These are phyloP conservation scores for Drosophila stalkeri DNA, from an alignment of 2,888 invertebrate species.

Conservation along the genomic window DNA sequence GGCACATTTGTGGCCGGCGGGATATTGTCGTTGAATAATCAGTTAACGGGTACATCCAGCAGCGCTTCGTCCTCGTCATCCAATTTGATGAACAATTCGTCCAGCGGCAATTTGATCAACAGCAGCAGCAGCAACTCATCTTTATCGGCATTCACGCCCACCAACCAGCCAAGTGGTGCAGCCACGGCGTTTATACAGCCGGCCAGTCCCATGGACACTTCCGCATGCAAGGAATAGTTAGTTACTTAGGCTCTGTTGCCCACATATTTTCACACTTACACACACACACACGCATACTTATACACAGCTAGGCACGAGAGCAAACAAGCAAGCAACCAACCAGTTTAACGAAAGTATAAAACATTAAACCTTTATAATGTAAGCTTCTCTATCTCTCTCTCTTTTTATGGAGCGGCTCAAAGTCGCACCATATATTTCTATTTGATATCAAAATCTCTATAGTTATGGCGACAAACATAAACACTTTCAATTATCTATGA, in stretches of 20 bases:
- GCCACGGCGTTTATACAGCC: conserved; percentile 86
- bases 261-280: conserved; percentile 8
- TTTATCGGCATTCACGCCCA: conserved; percentile 83
- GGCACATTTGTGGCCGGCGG: conserved; percentile 68
- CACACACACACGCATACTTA: conserved; percentile 21
- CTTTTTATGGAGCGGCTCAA: conserved; percentile 62
- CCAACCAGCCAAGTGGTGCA: conserved; percentile 77
- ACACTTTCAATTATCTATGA: conserved; percentile 57
- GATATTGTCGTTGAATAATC: conserved; percentile 57
- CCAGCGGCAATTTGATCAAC: conserved; percentile 82
- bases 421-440: conserved; percentile 71
- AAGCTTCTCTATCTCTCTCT: conserved; percentile 62
- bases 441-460: conserved; percentile 65
- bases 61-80: conserved; percentile 70
- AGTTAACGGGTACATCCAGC: conserved; percentile 57
- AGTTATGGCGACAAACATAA: conserved; percentile 71
- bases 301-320: conserved; percentile 36
- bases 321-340: conserved; percentile 56
- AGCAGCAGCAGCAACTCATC: conserved; percentile 82
- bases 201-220: conserved; percentile 91
- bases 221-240: conserved; percentile 87
- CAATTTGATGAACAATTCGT: conserved; percentile 83
- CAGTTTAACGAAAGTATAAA: conserved; percentile 59
- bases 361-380: conserved; percentile 54
- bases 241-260: conserved; percentile 16